Conservation (phyloP, 2,797 vertebrate genomes). For the Cuniculus paca region DNA sequence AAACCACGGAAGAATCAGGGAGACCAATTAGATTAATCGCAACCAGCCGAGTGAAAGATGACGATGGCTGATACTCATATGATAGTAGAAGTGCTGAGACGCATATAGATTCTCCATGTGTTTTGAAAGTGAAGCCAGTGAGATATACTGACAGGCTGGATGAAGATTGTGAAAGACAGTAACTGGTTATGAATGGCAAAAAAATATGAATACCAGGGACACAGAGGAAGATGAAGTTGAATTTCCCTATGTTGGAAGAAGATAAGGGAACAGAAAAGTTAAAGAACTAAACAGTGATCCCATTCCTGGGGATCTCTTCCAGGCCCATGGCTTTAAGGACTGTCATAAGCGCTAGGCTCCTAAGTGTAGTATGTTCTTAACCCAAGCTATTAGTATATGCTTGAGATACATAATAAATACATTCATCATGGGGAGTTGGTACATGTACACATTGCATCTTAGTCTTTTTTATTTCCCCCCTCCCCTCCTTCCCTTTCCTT, state of each 20-base stretch:
- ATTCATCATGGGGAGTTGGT: background rate
- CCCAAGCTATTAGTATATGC: background rate
- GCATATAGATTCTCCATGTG: background rate
- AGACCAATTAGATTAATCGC: constrained; percentile 17
- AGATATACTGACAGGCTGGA: constrained; percentile 14
- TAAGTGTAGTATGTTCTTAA: background rate
- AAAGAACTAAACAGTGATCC: constrained; percentile 23
- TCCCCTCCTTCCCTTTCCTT: background rate
- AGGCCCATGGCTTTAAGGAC: background rate
- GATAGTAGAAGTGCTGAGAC: background rate
- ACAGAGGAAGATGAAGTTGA: background rate
- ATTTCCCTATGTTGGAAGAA: background rate
- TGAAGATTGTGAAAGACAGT: constrained; percentile 44
- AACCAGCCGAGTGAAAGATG: background rate
- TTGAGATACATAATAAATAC: background rate
- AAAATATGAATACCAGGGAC: constrained; percentile 7
- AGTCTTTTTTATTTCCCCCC: background rate
- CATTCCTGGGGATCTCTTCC: background rate
- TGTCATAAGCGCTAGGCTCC: background rate
- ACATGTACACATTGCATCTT: background rate
- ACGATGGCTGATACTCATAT: background rate
- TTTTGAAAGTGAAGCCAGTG: constrained; percentile 41
- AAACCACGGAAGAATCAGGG: background rate
- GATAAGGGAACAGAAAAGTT: background rate
- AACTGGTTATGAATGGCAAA: constrained; percentile 15